Percentiles rank a stretch among this genome's conserved stretches.
phyloP scores from a whole-genome alignment of 2,888 invertebrate genomes.

The Itoplectis maculator region DNA sequence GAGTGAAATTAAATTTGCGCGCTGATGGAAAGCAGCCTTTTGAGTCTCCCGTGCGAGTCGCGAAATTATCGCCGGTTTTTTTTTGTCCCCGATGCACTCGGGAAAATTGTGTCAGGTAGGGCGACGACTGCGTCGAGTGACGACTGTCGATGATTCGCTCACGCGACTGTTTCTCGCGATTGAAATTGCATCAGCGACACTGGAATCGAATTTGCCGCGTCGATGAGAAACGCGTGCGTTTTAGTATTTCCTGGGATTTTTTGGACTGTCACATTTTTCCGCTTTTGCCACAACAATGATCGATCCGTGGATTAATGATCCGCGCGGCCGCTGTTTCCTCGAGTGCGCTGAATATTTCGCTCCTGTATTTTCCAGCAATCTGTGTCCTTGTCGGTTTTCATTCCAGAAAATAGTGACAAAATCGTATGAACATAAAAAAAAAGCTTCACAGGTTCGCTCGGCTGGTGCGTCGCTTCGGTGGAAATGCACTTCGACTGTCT shows the following conservation, averaged over 20 bases:
- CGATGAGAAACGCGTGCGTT: too few species aligned
- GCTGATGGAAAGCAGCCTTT: slow-evolving; percentile 5
- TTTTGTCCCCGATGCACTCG: not conserved
- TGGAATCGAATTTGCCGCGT: not conserved
- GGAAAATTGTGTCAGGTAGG: not conserved
- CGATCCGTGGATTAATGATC: too few species aligned
- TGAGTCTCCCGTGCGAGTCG: slow-evolving; percentile 3
- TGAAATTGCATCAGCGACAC: not conserved
- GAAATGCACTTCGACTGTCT: slow-evolving; percentile 51
- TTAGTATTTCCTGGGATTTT: too few species aligned
- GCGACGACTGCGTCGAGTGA: not conserved
- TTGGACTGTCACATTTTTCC: not conserved
- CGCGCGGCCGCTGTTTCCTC: not conserved
- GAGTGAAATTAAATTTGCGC: slow-evolving; percentile 33
- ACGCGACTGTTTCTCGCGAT: too few species aligned
- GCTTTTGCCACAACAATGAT: not conserved
- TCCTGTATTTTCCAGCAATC: not conserved
- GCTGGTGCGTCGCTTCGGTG: slow-evolving; percentile 35
- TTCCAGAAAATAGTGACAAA: slow-evolving; percentile 2
- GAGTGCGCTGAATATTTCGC: not conserved
- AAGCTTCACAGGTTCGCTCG: not conserved
- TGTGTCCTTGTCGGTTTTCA: not conserved
- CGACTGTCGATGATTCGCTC: not conserved
- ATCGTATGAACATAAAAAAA: not conserved
- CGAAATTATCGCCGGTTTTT: not conserved